These are phyloP conservation scores for Dryas iulia DNA, from an alignment of 1,140 invertebrate genomes.

Conservation along the genomic window DNA sequence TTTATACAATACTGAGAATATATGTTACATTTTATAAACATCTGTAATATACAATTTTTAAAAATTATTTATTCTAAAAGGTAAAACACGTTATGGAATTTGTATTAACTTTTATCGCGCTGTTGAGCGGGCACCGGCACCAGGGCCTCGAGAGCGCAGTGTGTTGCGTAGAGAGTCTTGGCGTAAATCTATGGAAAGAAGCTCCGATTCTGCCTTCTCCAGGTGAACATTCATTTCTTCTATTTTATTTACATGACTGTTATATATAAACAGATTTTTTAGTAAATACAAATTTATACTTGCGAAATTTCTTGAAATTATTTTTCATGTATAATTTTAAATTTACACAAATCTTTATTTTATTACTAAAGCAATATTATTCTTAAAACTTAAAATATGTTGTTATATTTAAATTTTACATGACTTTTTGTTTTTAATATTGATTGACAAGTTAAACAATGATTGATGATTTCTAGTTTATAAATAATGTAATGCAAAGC, in stretches of 20 bases:
- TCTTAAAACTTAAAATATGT: no score
- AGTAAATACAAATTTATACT: no score
- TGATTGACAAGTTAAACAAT: neutral
- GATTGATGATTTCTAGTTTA: neutral
- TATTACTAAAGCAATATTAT: no score
- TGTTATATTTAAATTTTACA: no score
- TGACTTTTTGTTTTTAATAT: no score
- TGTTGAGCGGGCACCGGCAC: constrained; percentile 83
- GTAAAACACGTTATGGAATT: constrained; percentile 94
- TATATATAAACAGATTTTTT: neutral
- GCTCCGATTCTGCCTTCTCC: constrained; percentile 94
- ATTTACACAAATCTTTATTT: no score
- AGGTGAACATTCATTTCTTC: constrained; percentile 83
- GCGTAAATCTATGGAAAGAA: constrained; percentile 94
- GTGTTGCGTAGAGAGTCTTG: constrained; percentile 90
- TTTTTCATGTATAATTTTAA: no score
- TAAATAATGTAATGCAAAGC: neutral
- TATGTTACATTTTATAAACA: no score
- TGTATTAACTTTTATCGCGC: constrained; percentile 99
- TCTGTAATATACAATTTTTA: neutral
- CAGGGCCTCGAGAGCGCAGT: constrained; percentile 77
- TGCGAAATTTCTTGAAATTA: no score
- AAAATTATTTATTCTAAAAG: constrained; percentile 55
- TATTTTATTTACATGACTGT: neutral
- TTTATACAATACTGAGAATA: no score